Evolutionary conservation across 1,140 invertebrate species (phyloP).

Genomic region (Prorops nasuta): DNA sequence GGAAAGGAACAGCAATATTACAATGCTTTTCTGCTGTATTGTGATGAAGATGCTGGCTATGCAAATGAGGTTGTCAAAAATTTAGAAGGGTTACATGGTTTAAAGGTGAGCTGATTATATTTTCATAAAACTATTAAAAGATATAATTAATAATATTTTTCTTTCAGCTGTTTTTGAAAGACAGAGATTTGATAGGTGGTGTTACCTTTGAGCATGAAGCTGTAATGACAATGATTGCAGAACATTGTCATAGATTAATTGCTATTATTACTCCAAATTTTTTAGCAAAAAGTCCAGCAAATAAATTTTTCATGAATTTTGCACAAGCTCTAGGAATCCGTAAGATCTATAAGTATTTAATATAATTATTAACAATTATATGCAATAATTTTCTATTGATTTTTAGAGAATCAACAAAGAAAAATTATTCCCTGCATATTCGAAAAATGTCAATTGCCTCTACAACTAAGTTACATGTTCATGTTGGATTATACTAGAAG

Average conservation of each 20-base stretch:
- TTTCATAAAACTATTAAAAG: conserved; percentile 1
- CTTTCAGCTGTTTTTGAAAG: conserved; percentile 66
- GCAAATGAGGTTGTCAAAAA: conserved; percentile 62
- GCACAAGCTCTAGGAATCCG: conserved; percentile 73
- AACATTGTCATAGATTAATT: conserved; percentile 66
- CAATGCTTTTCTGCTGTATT: conserved; percentile 71
- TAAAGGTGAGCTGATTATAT: conserved; percentile 57
- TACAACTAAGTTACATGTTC: conserved; percentile 59
- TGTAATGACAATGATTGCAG: conserved; percentile 69
- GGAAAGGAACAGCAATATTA: conserved; percentile 61
- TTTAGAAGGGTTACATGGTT: conserved; percentile 61
- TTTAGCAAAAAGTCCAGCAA: conserved; percentile 68
- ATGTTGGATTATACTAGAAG: conserved; percentile 59
- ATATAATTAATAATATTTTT: conserved; percentile 14
- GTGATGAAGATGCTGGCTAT: conserved; percentile 67
- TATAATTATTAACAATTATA: background rate
- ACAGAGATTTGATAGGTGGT: conserved; percentile 66
- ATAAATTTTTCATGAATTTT: conserved; percentile 70
- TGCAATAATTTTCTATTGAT: background rate
- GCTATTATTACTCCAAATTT: conserved; percentile 71
- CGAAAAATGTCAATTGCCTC: conserved; percentile 60
- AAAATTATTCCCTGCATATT: conserved; percentile 71
- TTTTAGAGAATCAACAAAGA: conserved; percentile 56
- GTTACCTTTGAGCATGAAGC: conserved; percentile 67
- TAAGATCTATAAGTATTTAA: conserved; percentile 40